phyloP scores from a whole-genome alignment of 2,797 vertebrate genomes.

The Lophotriccus pileatus region DNA sequence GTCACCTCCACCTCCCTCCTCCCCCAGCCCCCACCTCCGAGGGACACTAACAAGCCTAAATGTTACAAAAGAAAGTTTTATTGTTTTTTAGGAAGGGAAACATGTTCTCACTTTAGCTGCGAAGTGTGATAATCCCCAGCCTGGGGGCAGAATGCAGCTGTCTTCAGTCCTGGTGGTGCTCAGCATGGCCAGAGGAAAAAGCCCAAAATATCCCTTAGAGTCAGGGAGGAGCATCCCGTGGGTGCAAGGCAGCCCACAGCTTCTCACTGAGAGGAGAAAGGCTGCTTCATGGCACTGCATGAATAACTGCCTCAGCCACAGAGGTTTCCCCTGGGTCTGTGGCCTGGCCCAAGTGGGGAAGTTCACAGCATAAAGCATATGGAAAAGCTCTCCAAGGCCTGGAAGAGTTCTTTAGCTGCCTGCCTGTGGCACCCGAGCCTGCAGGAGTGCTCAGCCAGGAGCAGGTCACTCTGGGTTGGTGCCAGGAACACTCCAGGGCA shows the following conservation, averaged over 20 bases:
- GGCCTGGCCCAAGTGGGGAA: background rate
- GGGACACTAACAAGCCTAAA: background rate
- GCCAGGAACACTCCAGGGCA: background rate
- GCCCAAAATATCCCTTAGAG: background rate
- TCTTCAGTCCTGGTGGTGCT: background rate
- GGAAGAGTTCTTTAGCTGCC: background rate
- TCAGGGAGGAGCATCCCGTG: background rate
- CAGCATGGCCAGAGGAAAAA: background rate
- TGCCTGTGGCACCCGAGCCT: background rate
- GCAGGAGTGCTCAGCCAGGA: background rate
- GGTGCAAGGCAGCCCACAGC: background rate
- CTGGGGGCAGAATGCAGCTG: background rate
- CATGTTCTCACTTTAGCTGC: background rate
- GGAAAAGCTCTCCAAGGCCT: background rate
- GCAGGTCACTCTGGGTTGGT: fast-evolving
- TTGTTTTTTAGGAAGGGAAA: background rate
- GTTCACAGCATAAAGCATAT: background rate
- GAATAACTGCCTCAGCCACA: background rate
- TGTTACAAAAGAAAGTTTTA: background rate
- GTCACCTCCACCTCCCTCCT: background rate
- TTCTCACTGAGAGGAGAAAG: background rate
- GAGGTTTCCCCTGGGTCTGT: background rate
- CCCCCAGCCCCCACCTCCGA: background rate
- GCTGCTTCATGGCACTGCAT: background rate
- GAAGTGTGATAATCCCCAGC: background rate